Evolutionary conservation across 2,113 vertebrate genomes (phyloP), one percentile per base, ranked within the genome.

Genomic region (Hymenochirus boettgeri): DNA sequence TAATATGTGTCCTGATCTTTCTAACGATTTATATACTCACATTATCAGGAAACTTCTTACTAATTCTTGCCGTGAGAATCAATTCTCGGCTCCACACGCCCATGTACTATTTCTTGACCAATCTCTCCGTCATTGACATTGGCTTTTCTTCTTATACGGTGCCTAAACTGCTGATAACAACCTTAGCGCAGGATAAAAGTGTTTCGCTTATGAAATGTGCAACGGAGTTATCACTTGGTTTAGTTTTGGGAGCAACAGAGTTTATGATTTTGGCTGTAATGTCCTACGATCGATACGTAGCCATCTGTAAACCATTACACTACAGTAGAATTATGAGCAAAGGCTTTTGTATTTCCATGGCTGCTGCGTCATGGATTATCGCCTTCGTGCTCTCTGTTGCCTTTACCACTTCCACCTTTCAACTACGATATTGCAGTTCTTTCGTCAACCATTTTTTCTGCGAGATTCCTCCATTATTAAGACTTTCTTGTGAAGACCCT

Each of bases 51-150:
- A 61, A 61, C 59, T 8, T 29, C 9, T 12, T 61, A 33, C 18
- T 61, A 12, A 50, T 61, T 12, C 15, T 50, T 7, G 27, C 31
- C 9, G 59, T 61, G 11, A 48, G 17, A 19, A 21, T 22, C 5
- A 37, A 57, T 31, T 4, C 26, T 7, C 26, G 21, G 29, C 57
- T 60, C 3, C 57, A 47, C 37, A 60, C 39, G 15, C 39, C 57
- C 1, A 56, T 56, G 54, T 56, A 56, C 26, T 56, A 33, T 9
- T 35, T 56, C 29, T 13, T 56, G 18, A 22, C 25, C 7, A 61
- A 61, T 18, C 59, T 61, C n/a, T 27, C 59, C 7, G 7, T 61
- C 26, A 61, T 61, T 50, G 59, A 61, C 45, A 61, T 61, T 19
- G 47, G 45, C 24, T 48, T 61, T 7, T 48, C 42, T 26, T 50